Evolutionary conservation across 2,113 vertebrate species (phyloP).

Genomic region (Diglossa brunneiventris): DNA sequence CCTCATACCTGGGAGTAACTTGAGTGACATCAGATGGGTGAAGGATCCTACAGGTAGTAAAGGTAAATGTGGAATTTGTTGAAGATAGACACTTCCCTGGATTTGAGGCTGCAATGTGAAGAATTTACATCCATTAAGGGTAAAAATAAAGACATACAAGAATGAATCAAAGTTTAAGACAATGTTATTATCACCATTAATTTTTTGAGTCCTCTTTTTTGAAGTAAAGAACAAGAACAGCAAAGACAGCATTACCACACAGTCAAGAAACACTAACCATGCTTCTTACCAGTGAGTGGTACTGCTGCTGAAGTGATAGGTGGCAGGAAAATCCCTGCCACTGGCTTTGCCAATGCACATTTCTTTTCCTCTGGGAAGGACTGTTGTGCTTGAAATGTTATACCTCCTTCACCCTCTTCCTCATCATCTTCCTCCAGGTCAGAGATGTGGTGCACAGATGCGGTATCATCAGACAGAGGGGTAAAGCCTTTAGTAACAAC

Average conservation of each 20-base stretch:
- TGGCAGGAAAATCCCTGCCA: conserved; percentile 73
- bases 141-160: not conserved
- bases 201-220: not conserved
- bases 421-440: conserved; percentile 95
- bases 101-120: conserved; percentile 79
- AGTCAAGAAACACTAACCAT: not conserved
- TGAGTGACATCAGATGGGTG: conserved; percentile 93
- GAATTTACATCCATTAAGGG: not conserved
- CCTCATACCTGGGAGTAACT: conserved; percentile 87
- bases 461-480: conserved; percentile 77
- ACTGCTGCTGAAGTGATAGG: conserved; percentile 56
- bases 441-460: conserved; percentile 77
- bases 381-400: conserved; percentile 84
- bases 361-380: conserved; percentile 75
- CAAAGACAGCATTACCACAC: not conserved
- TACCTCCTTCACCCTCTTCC: conserved; percentile 79
- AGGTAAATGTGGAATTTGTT: conserved; percentile 95
- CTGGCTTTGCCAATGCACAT: conserved; percentile 29
- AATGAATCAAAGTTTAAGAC: not conserved
- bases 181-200: not conserved
- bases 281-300: conserved; percentile 71
- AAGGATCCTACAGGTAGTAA: conserved; percentile 94
- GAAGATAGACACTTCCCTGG: conserved; percentile 92
- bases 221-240: not conserved
- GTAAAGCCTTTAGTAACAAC: conserved; percentile 95